Evolutionary conservation across 2,797 vertebrate species (phyloP).

Genomic region (Nyctalus aviator): DNA sequence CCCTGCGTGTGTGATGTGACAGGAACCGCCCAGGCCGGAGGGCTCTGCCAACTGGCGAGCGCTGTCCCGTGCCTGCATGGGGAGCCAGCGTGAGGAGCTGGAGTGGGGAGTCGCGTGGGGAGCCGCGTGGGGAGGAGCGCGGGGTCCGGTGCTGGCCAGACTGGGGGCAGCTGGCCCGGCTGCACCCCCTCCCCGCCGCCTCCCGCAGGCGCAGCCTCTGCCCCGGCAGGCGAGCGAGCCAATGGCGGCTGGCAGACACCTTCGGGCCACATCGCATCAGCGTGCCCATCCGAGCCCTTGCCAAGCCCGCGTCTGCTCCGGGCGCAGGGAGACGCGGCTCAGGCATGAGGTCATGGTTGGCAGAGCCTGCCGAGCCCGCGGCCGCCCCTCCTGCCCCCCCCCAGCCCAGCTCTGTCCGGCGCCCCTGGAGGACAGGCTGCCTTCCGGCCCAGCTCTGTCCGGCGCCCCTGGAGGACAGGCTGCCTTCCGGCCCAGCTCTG

Average conservation of each 20-base stretch:
- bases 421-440: too few relatives aligned
- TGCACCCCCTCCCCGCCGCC: too few relatives aligned
- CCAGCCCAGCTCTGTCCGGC: too few relatives aligned
- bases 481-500: accelerated
- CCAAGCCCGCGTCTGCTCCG: neutral
- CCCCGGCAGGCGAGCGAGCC: neutral
- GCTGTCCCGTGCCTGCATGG: accelerated
- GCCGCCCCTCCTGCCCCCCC: neutral
- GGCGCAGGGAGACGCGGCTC: accelerated
- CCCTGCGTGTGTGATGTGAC: accelerated
- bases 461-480: too few relatives aligned
- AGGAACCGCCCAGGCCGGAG: accelerated
- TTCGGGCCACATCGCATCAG: slow-evolving; percentile 33
- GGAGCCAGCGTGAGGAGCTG: neutral
- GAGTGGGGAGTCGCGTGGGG: neutral
- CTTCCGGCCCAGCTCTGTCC: too few relatives aligned
- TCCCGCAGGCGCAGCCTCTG: too few relatives aligned
- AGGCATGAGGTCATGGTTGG: neutral
- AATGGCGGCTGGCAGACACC: neutral
- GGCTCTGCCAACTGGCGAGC: accelerated
- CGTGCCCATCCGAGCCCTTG: neutral
- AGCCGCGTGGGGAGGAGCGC: accelerated
- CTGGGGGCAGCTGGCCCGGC: neutral
- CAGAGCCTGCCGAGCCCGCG: neutral
- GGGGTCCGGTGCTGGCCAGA: neutral